A percentile compares a stretch with the other conserved stretches of the same genome.
Conservation (phyloP, 2,888 invertebrate genomes). For the Limulus polyphemus region DNA sequence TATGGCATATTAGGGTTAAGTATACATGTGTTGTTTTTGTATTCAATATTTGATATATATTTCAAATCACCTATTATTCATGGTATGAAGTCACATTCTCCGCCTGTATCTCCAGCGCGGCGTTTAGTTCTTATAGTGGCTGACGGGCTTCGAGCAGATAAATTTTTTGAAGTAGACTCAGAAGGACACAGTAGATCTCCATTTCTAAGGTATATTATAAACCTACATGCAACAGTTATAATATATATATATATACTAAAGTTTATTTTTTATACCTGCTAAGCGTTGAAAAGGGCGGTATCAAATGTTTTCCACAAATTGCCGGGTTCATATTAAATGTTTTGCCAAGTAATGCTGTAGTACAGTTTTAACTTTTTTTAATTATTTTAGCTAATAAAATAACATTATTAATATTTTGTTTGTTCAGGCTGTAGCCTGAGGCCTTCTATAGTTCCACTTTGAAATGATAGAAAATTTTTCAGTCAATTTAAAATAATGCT, state of each 20-base stretch:
- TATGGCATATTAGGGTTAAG: slow-evolving; percentile 35
- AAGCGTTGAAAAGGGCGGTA: no score
- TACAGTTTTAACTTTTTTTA: no score
- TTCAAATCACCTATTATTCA: slow-evolving; percentile 77
- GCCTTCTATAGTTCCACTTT: no score
- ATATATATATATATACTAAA: neutral
- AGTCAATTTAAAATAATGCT: no score
- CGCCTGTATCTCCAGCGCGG: slow-evolving; percentile 47
- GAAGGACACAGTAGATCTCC: slow-evolving; percentile 46
- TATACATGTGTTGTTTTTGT: slow-evolving; percentile 61
- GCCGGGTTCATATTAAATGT: no score
- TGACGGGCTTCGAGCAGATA: slow-evolving; percentile 83
- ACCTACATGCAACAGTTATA: neutral
- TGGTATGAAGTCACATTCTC: slow-evolving; percentile 43
- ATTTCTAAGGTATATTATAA: slow-evolving; percentile 48
- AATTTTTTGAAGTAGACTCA: slow-evolving; percentile 47
- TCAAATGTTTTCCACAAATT: no score
- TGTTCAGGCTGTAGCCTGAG: no score
- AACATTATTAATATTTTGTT: no score
- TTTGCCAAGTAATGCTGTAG: no score
- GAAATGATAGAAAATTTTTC: no score
- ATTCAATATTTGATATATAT: slow-evolving; percentile 82
- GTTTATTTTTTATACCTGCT: no score
- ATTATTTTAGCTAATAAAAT: no score
- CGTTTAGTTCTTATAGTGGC: slow-evolving; percentile 76